Conservation (phyloP, 2,888 invertebrate genomes). For the Melieria omissa region DNA sequence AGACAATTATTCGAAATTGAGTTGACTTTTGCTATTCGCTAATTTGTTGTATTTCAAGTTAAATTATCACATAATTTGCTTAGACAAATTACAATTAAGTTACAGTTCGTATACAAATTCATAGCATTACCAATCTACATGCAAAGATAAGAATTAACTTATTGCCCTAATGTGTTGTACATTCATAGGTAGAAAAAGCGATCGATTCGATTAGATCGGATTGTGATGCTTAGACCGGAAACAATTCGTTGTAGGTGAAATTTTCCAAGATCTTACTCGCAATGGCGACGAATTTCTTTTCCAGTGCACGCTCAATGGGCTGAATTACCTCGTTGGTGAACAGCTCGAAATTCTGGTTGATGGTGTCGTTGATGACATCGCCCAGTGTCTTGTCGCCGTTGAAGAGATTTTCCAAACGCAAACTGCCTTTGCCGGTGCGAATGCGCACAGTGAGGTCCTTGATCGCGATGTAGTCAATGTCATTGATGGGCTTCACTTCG, state of each 20-base stretch:
- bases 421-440: constrained; percentile 74
- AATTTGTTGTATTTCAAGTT: neutral
- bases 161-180: neutral
- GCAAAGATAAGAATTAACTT: neutral
- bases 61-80: neutral
- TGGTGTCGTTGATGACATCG: constrained; percentile 74
- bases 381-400: constrained; percentile 78
- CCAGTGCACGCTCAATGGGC: constrained; percentile 75
- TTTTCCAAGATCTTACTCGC: constrained; percentile 72
- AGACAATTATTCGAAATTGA: no score
- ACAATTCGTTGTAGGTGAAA: constrained; percentile 70
- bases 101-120: no score
- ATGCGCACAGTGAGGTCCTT: constrained; percentile 76
- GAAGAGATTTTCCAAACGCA: constrained; percentile 79
- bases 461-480: constrained; percentile 72
- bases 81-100: neutral
- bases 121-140: neutral
- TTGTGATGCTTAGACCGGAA: constrained; percentile 65
- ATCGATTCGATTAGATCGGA: no score
- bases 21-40: no score
- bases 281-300: constrained; percentile 70
- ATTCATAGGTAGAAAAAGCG: neutral
- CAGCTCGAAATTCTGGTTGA: constrained; percentile 74
- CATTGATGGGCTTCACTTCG: constrained; percentile 69
- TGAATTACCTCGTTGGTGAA: constrained; percentile 78